Evolutionary conservation across 2,797 vertebrate species (phyloP).

Genomic region (Rhabdomys pumilio): DNA sequence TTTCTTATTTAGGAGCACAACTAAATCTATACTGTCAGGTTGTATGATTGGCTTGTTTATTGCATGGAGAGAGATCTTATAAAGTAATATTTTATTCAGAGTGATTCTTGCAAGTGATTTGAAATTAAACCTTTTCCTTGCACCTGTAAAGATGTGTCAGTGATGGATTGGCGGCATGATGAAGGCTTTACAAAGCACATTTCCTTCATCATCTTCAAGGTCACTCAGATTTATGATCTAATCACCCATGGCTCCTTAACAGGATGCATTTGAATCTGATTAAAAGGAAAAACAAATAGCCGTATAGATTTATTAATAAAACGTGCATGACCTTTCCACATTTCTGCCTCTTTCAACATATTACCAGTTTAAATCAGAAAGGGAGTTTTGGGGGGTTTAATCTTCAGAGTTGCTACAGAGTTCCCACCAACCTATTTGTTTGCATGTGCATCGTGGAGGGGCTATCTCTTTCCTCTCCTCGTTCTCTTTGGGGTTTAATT

Average conservation of each 20-base stretch:
- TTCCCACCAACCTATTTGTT: conserved; percentile 76
- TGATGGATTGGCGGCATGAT: conserved; percentile 94
- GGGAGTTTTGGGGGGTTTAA: conserved; percentile 70
- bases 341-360: conserved; percentile 83
- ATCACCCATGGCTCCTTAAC: conserved; percentile 94
- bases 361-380: conserved; percentile 77
- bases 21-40: conserved; percentile 69
- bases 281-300: conserved; percentile 93
- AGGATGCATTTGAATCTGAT: conserved; percentile 94
- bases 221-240: conserved; percentile 96
- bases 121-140: conserved; percentile 90
- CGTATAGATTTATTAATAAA: conserved; percentile 91
- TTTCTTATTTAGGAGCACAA: conserved; percentile 73
- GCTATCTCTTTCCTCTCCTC: conserved; percentile 80
- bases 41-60: conserved; percentile 71
- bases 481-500: conserved; percentile 95
- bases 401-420: conserved; percentile 66
- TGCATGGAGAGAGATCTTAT: conserved; percentile 81
- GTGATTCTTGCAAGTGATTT: conserved; percentile 82
- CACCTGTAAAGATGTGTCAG: conserved; percentile 93
- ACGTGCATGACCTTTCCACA: conserved; percentile 93
- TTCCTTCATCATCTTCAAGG: conserved; percentile 96
- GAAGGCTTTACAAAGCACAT: conserved; percentile 96
- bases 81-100: conserved; percentile 80
- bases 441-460: conserved; percentile 79